These are phyloP conservation scores for Drosophila bocqueti DNA, from an alignment of 1,140 invertebrate species.

Conservation along the genomic window DNA sequence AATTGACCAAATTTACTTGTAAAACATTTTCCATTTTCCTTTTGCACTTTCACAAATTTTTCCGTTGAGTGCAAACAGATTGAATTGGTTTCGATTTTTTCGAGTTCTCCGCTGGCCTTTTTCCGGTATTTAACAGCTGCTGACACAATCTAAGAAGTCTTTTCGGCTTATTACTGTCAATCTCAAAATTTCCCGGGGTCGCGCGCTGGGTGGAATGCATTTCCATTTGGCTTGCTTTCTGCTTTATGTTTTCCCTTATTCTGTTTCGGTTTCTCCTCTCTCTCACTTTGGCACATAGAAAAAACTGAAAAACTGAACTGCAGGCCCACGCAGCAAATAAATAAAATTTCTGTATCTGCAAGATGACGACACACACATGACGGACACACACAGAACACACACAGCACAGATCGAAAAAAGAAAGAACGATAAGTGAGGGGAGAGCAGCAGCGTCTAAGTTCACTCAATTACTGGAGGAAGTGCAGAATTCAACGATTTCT, in stretches of 20 bases:
- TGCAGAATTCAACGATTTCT: constrained; percentile 29
- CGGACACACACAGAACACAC: background rate
- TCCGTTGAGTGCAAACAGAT: constrained; percentile 3
- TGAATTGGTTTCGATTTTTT: constrained; percentile 6
- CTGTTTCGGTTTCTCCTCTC: constrained; percentile 18
- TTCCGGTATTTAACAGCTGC: constrained; percentile 25
- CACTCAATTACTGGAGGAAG: constrained; percentile 41
- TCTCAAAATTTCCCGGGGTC: constrained; percentile 3
- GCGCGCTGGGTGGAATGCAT: constrained; percentile 18
- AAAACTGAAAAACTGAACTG: constrained; percentile 15
- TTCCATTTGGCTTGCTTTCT: constrained; percentile 13
- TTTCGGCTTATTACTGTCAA: constrained; percentile 43
- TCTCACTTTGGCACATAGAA: constrained; percentile 44
- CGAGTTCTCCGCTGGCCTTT: background rate
- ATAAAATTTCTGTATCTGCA: constrained; percentile 51
- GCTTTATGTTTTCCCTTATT: constrained; percentile 10
- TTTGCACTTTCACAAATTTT: background rate
- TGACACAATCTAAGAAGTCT: constrained; percentile 18
- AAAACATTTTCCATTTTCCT: background rate
- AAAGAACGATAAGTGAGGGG: constrained; percentile 7
- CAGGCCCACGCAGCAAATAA: constrained; percentile 44
- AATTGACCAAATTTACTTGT: fast-evolving
- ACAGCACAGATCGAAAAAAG: background rate
- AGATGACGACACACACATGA: constrained; percentile 57
- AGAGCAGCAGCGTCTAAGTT: constrained; percentile 2